phyloP scores from a whole-genome alignment of 1,140 invertebrate genomes.

The Pantala flavescens region DNA sequence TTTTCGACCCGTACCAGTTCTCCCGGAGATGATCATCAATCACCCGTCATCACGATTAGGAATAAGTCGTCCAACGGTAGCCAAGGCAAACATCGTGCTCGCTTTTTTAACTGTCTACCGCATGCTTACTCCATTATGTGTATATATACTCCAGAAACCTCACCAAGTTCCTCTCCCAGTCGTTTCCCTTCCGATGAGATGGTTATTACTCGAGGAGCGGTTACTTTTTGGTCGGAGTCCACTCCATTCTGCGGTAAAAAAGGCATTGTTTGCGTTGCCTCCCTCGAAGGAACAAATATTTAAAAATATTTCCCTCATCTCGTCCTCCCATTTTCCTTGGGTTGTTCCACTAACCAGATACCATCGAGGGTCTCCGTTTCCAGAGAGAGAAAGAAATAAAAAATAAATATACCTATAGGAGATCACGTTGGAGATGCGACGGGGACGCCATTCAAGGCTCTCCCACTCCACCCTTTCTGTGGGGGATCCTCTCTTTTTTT shows the following conservation, averaged over 20 bases:
- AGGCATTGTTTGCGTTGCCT: background rate
- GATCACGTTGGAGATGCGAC: background rate
- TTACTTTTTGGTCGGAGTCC: no score
- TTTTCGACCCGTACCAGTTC: background rate
- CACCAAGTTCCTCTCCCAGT: background rate
- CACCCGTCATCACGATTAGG: conserved; percentile 3
- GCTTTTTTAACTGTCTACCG: background rate
- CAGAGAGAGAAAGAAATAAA: no score
- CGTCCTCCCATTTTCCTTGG: background rate
- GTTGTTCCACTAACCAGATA: no score
- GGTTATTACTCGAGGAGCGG: background rate
- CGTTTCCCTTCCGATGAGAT: background rate
- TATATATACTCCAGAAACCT: background rate
- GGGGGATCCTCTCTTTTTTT: background rate
- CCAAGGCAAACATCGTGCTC: background rate
- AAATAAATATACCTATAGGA: background rate
- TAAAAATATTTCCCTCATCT: background rate
- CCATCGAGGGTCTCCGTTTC: no score
- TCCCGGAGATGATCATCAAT: background rate
- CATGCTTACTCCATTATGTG: background rate
- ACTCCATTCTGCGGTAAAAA: no score
- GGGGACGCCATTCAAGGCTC: background rate
- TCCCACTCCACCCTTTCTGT: no score
- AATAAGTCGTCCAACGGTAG: background rate
- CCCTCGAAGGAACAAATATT: background rate